Evolutionary conservation across 2,888 invertebrate species (phyloP).

Genomic region (Ophraella communa): DNA sequence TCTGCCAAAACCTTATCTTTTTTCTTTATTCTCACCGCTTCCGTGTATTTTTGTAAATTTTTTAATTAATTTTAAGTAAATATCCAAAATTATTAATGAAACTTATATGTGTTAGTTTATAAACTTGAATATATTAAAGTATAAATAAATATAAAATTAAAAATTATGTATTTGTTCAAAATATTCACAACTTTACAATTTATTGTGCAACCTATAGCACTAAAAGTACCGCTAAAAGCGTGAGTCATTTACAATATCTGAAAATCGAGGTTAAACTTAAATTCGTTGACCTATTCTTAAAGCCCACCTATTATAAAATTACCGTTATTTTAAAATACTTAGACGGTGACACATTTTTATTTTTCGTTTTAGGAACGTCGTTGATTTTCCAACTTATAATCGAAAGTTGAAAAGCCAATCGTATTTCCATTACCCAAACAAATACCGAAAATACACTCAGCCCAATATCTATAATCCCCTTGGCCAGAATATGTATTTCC

Average conservation of each 20-base stretch:
- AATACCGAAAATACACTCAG: slow-evolving; percentile 2
- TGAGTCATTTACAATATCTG: slow-evolving; percentile 7
- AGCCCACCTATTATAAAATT: background rate
- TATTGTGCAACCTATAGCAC: slow-evolving; percentile 5
- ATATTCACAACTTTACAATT: slow-evolving; percentile 10
- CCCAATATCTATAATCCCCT: slow-evolving; percentile 31
- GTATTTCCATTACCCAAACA: slow-evolving; percentile 4
- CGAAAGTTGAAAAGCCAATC: background rate
- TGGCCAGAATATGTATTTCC: background rate
- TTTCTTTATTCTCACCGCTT: too few relatives aligned
- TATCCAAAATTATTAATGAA: too few relatives aligned
- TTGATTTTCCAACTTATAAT: slow-evolving; percentile 34
- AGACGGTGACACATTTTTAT: slow-evolving; percentile 10
- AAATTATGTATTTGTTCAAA: too few relatives aligned
- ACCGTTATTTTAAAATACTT: slow-evolving; percentile 12
- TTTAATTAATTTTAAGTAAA: too few relatives aligned
- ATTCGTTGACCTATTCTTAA: slow-evolving; percentile 8
- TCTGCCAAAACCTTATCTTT: too few relatives aligned
- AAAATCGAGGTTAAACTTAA: slow-evolving; percentile 6
- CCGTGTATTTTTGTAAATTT: too few relatives aligned
- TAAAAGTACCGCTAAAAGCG: slow-evolving; percentile 1
- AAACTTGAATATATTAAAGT: too few relatives aligned
- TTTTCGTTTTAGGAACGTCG: slow-evolving; percentile 38
- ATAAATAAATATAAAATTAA: too few relatives aligned
- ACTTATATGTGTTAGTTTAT: too few relatives aligned